phyloP scores from a whole-genome alignment of 2,888 invertebrate species.

The Acrocyrtus sp. region DNA sequence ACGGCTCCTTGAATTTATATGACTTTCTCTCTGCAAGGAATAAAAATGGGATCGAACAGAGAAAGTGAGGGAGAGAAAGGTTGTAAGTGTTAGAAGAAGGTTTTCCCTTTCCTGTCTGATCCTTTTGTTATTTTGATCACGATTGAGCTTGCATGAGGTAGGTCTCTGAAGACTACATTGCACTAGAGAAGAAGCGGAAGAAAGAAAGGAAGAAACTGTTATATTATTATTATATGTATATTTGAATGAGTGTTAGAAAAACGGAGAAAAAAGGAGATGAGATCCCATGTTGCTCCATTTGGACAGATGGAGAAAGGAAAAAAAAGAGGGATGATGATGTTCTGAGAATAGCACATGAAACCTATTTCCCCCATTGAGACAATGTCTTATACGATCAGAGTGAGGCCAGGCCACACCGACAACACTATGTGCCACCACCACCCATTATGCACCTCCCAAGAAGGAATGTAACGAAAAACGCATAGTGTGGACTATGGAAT shows the following conservation, averaged over 20 bases:
- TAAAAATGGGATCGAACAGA: slow-evolving; percentile 31
- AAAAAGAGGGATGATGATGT: slow-evolving; percentile 31
- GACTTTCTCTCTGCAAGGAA: slow-evolving; percentile 18
- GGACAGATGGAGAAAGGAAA: slow-evolving; percentile 34
- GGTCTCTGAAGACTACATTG: slow-evolving; percentile 30
- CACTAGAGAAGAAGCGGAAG: background rate
- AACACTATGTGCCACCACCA: background rate
- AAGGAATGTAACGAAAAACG: too few species aligned
- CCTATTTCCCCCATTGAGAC: slow-evolving; percentile 33
- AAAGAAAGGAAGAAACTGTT: slow-evolving; percentile 4
- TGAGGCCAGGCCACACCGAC: too few species aligned
- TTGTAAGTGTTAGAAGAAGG: slow-evolving; percentile 19
- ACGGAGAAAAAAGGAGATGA: slow-evolving; percentile 1
- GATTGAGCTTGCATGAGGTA: slow-evolving; percentile 35
- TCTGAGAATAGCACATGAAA: slow-evolving; percentile 30
- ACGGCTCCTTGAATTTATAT: slow-evolving; percentile 41
- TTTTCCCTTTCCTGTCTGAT: slow-evolving; percentile 30
- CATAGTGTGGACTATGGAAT: too few species aligned
- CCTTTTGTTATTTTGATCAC: slow-evolving; percentile 54
- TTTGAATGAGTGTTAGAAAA: background rate
- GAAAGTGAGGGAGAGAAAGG: background rate
- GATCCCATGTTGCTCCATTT: slow-evolving; percentile 36
- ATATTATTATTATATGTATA: slow-evolving; percentile 12
- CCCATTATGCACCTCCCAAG: slow-evolving; percentile 1
- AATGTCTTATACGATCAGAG: slow-evolving; percentile 21